A percentile compares a stretch with the other conserved stretches of the same genome.
Conservation (phyloP, 64 coral and sea anemone genomes). For the Pocillopora verrucosa region DNA sequence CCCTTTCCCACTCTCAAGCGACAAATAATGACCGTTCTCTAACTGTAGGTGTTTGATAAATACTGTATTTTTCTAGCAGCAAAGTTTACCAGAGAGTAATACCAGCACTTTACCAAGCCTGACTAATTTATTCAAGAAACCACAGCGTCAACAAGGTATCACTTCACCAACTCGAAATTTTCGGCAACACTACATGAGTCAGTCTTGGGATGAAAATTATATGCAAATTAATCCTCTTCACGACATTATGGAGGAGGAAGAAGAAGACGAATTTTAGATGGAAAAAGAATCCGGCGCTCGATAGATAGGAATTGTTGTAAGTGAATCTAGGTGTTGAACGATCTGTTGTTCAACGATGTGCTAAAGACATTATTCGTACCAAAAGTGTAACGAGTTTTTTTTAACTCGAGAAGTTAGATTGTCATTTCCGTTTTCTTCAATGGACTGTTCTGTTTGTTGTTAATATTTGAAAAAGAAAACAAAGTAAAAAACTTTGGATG, state of each 20-base stretch:
- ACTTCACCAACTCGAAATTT: background rate
- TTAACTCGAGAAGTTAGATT: no score
- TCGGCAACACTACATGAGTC: background rate
- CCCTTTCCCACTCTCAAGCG: background rate
- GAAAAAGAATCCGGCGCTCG: background rate
- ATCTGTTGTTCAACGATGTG: no score
- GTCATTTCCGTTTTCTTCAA: no score
- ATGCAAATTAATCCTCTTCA: background rate
- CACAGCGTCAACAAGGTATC: background rate
- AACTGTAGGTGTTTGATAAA: background rate
- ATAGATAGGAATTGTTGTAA: background rate
- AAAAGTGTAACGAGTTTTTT: no score
- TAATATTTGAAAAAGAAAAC: no score
- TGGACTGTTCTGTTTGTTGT: no score
- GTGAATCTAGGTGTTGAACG: no score
- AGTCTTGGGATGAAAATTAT: background rate
- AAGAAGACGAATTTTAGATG: background rate
- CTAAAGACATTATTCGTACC: no score
- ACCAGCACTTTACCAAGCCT: slow-evolving; percentile 26
- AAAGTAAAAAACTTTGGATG: no score
- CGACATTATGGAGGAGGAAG: slow-evolving; percentile 30
- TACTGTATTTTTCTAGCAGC: background rate
- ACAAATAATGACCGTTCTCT: background rate
- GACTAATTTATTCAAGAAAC: slow-evolving; percentile 23
- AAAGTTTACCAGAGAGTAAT: background rate